These are phyloP conservation scores for Platerodrilus igneus DNA, from an alignment of 2,888 invertebrate species.

Conservation along the genomic window DNA sequence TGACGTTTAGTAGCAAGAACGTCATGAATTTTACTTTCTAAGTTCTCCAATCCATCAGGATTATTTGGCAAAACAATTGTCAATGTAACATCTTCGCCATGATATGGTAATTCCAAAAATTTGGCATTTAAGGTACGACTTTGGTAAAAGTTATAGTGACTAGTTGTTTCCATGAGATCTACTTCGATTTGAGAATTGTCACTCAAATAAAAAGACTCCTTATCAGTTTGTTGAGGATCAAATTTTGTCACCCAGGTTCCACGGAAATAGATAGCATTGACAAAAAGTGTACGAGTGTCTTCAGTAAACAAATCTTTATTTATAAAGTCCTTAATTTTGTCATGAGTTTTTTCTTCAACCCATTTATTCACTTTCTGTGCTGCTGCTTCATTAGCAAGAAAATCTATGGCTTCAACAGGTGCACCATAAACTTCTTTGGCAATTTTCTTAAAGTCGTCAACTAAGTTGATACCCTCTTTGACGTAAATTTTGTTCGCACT, in stretches of 20 bases:
- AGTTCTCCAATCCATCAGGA: conserved; percentile 16
- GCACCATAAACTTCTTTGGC: conserved; percentile 59
- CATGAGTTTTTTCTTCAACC: conserved; percentile 41
- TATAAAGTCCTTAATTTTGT: conserved; percentile 39
- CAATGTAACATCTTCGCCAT: conserved; percentile 25
- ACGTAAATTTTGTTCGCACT: conserved; percentile 62
- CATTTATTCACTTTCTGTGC: conserved; percentile 38
- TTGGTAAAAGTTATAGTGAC: conserved; percentile 36
- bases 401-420: conserved; percentile 48
- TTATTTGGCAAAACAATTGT: conserved; percentile 27
- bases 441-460: conserved; percentile 52
- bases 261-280: conserved; percentile 42
- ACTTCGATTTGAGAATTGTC: conserved; percentile 28
- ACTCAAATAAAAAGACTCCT: conserved; percentile 30
- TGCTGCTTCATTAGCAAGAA: conserved; percentile 26
- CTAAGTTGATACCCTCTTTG: conserved; percentile 50
- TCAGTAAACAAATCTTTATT: conserved; percentile 26
- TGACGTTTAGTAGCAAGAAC: conserved; percentile 14
- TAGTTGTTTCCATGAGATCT: conserved; percentile 35
- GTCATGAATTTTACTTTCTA: conserved; percentile 20
- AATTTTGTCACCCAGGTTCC: conserved; percentile 34
- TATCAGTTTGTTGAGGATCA: conserved; percentile 26
- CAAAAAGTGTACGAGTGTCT: conserved; percentile 35
- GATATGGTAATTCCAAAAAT: conserved; percentile 36
- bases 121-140: conserved; percentile 33